Evolutionary conservation across 2,888 invertebrate genomes (phyloP).

Genomic region (Trichopria drosophilae): DNA sequence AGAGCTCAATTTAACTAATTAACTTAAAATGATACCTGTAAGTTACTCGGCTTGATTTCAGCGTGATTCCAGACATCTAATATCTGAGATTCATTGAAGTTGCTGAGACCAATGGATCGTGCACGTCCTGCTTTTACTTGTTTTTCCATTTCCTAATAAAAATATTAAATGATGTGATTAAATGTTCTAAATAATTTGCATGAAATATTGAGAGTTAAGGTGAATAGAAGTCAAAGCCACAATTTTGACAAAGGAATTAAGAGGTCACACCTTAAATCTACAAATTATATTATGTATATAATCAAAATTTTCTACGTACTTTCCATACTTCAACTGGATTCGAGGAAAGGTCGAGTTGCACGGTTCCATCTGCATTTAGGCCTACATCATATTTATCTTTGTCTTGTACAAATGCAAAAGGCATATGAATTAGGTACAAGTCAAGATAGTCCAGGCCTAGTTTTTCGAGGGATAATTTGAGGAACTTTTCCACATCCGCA

Average conservation of each 20-base stretch:
- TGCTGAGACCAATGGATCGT: constrained; percentile 76
- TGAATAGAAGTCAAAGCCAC: no score
- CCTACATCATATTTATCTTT: constrained; percentile 62
- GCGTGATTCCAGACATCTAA: constrained; percentile 65
- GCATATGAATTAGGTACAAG: constrained; percentile 77
- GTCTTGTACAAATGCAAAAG: constrained; percentile 68
- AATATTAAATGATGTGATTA: no score
- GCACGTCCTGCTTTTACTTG: constrained; percentile 67
- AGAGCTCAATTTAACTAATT: no score
- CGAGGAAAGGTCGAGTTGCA: constrained; percentile 65
- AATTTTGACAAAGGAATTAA: no score
- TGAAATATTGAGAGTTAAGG: no score
- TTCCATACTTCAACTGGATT: constrained; percentile 74
- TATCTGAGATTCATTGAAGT: constrained; percentile 74
- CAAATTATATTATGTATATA: constrained; percentile 11
- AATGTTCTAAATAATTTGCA: no score
- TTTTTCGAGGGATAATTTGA: constrained; percentile 66
- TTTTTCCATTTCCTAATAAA: constrained; percentile 69
- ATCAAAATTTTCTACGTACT: constrained; percentile 59
- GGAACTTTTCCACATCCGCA: constrained; percentile 67
- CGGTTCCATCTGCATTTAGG: constrained; percentile 64
- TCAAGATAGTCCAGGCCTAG: constrained; percentile 74
- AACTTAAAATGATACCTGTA: no score
- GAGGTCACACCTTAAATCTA: no score
- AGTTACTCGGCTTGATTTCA: constrained; percentile 70